phyloP scores from a whole-genome alignment of 2,797 vertebrate species.

The Fringilla coelebs region DNA sequence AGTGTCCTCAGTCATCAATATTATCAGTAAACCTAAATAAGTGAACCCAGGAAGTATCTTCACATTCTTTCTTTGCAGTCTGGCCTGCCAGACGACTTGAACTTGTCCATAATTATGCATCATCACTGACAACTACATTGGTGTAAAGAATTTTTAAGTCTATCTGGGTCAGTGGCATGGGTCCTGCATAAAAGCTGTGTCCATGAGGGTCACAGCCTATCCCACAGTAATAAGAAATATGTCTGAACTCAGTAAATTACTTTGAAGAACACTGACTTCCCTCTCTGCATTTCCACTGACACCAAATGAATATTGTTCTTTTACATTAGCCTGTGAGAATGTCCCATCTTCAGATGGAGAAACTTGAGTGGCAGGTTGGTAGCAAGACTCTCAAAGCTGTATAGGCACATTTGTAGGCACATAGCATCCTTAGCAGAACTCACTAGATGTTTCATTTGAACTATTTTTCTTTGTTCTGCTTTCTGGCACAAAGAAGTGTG shows the following conservation, averaged over 20 bases:
- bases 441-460: neutral
- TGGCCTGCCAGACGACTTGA: neutral
- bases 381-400: neutral
- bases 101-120: neutral
- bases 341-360: neutral
- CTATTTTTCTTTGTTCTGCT: neutral
- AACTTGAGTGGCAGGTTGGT: neutral
- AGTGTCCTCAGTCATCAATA: neutral
- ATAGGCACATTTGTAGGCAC: neutral
- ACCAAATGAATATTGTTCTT: neutral
- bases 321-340: neutral
- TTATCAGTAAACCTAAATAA: neutral
- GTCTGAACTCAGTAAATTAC: neutral
- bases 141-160: neutral
- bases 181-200: neutral
- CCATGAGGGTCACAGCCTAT: neutral
- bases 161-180: neutral
- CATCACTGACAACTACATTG: neutral
- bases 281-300: neutral
- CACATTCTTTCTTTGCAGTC: neutral
- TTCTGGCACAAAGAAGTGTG: neutral
- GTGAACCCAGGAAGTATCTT: neutral
- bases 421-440: neutral
- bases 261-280: neutral
- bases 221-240: neutral